Evolutionary conservation across 2,888 invertebrate genomes (phyloP).

Genomic region (Tromatobia lineatoria): DNA sequence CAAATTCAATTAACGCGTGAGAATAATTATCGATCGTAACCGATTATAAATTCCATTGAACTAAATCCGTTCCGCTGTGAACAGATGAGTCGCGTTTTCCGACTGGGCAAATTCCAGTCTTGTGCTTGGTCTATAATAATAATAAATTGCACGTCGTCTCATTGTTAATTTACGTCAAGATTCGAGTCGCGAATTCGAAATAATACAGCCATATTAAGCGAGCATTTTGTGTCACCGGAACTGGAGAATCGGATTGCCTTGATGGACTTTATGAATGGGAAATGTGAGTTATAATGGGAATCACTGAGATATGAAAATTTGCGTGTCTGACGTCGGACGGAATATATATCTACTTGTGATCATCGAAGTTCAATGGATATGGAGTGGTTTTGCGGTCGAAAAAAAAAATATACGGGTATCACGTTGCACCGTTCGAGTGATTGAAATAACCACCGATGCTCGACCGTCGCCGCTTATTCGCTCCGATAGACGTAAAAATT

Average conservation of each 20-base stretch:
- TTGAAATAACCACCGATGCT: constrained; percentile 9
- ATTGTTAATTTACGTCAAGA: constrained; percentile 12
- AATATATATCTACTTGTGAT: background rate
- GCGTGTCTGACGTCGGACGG: background rate
- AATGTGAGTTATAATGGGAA: background rate
- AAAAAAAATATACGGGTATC: background rate
- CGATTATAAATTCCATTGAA: constrained; percentile 30
- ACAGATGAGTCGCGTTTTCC: constrained; percentile 20
- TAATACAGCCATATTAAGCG: background rate
- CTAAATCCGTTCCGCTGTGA: background rate
- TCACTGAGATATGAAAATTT: background rate
- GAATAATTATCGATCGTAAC: constrained; percentile 36
- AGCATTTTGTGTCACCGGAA: constrained; percentile 29
- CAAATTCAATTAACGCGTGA: background rate
- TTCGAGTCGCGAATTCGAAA: background rate
- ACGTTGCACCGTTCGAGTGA: constrained; percentile 20
- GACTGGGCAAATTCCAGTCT: background rate
- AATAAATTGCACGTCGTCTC: constrained; percentile 27
- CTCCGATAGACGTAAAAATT: constrained; percentile 15
- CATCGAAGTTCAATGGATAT: background rate
- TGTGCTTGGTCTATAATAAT: background rate
- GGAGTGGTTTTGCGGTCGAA: constrained; percentile 4
- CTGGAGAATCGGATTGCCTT: constrained; percentile 13
- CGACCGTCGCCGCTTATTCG: constrained; percentile 3
- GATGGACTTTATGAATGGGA: constrained; percentile 17